phyloP scores from a whole-genome alignment of 2,113 vertebrate genomes.

The Taxidea taxus region DNA sequence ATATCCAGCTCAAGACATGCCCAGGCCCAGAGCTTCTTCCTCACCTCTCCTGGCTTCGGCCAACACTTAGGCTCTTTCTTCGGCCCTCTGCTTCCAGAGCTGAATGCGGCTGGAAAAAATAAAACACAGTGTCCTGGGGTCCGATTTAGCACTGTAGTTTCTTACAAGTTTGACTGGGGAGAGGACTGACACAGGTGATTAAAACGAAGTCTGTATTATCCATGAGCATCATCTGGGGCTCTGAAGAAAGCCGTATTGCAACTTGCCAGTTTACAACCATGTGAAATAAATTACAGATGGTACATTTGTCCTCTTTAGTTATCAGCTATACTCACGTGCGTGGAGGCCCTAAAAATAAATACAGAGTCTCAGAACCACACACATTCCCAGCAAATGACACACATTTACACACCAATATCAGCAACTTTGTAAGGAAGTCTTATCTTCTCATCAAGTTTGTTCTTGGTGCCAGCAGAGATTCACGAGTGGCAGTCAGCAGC shows the following conservation, averaged over 20 bases:
- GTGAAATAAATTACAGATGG: constrained; percentile 62
- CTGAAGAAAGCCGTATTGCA: constrained; percentile 42
- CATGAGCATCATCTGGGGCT: constrained; percentile 9
- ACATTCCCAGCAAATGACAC: not conserved
- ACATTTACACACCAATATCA: constrained; percentile 28
- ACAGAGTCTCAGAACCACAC: not conserved
- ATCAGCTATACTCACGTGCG: not conserved
- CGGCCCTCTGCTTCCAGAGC: not conserved
- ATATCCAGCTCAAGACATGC: not conserved
- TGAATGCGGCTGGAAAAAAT: not conserved
- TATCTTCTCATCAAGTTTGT: constrained; percentile 46
- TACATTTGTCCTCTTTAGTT: constrained; percentile 9
- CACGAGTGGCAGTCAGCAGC: constrained; percentile 52
- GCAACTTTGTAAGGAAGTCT: constrained; percentile 37
- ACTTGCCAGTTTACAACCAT: constrained; percentile 47
- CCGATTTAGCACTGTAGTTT: not conserved
- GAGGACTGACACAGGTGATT: not conserved
- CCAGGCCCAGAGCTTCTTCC: not conserved
- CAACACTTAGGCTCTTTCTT: not conserved
- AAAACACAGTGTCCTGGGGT: not conserved
- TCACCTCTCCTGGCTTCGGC: not conserved
- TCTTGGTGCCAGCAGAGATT: constrained; percentile 54
- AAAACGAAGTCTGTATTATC: constrained; percentile 33
- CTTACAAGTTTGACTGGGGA: not conserved
- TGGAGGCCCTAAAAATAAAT: constrained; percentile 40